Evolutionary conservation across 2,888 invertebrate species (phyloP).

Genomic region (Lepetodrilus schrolli): DNA sequence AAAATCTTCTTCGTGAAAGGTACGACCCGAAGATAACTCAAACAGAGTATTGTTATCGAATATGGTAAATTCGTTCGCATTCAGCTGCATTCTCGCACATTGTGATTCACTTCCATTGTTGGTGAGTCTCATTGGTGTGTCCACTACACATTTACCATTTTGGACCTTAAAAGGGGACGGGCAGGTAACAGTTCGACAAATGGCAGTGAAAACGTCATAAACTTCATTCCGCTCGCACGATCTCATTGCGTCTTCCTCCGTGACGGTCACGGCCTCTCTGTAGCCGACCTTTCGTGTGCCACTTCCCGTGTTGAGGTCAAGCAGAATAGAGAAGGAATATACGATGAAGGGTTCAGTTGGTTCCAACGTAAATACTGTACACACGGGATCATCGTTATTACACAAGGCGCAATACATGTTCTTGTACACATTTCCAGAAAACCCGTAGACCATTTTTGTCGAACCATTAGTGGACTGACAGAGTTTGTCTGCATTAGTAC

Average conservation of each 20-base stretch:
- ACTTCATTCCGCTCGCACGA: conserved; percentile 42
- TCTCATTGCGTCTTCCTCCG: not conserved
- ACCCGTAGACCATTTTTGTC: not conserved
- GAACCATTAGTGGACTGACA: not conserved
- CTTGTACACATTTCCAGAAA: conserved; percentile 38
- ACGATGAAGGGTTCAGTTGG: not conserved
- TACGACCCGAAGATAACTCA: conserved; percentile 16
- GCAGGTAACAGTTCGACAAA: conserved; percentile 34
- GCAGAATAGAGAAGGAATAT: conserved; percentile 38
- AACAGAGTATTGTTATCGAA: conserved; percentile 31
- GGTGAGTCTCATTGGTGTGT: not conserved
- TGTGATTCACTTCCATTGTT: not conserved
- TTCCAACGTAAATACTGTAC: not conserved
- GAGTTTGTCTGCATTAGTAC: not conserved
- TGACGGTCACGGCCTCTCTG: not conserved
- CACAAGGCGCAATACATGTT: conserved; percentile 65
- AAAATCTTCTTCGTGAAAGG: conserved; percentile 35
- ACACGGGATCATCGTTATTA: conserved; percentile 26
- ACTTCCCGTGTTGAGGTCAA: conserved; percentile 35
- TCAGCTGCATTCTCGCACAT: not conserved
- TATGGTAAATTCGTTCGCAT: not conserved
- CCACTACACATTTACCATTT: not conserved
- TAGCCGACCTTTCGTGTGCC: conserved; percentile 19
- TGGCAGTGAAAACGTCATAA: conserved; percentile 39
- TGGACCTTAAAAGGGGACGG: not conserved